Base-by-base conservation (phyloP, 2,888 invertebrate genomes). In the Meteorus colon region DNA sequence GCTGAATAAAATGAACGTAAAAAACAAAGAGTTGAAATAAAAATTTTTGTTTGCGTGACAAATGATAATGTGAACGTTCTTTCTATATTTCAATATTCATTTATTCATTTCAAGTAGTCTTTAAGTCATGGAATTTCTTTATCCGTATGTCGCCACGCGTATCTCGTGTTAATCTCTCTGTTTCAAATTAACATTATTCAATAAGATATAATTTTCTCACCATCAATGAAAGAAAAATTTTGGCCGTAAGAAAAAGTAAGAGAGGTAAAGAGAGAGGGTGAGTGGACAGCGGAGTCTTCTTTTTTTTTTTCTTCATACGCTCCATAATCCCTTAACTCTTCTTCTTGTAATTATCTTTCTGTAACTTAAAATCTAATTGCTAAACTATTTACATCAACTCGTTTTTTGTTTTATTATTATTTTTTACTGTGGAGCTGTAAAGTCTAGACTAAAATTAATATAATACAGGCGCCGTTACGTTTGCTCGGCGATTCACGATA, bases 321-420 rank as follows among this genome's bases (percentile, higher is more conserved):
- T 74, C 72, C 73, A 60, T 78, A 75, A 78, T 78, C 73, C 80
- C 78, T 78, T 76, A 59, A 74, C 70, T 75, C 74, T 75, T 75
- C 68, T 76, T 73, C 74, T 77, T 75, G 76, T 6, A 34, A 34
- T 34, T 34, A 6, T 34, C 8, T 34, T 34, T 34, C 8, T 19
- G 8, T 55, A 19, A 59, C 75, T 70, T 73, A 74, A 0, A 51
- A 69, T 70, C 51, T 68, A 76, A 68, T 69, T 74, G 69, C 83
- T 84, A 84, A 79, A 80, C 86, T 89, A 89, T 89, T 83, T 89
- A 89, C 89, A 89, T 84, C 86, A 88, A 88, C 85, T 88, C 86
- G 87, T 65, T 77, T 78, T 19, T 55, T 55, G 0, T 55, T 55
- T 19, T 55, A 41, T 8, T 41, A 55, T n/a, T 55, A n/a, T 55